phyloP scores from a whole-genome alignment of 2,797 vertebrate genomes.

The Emys orbicularis region DNA sequence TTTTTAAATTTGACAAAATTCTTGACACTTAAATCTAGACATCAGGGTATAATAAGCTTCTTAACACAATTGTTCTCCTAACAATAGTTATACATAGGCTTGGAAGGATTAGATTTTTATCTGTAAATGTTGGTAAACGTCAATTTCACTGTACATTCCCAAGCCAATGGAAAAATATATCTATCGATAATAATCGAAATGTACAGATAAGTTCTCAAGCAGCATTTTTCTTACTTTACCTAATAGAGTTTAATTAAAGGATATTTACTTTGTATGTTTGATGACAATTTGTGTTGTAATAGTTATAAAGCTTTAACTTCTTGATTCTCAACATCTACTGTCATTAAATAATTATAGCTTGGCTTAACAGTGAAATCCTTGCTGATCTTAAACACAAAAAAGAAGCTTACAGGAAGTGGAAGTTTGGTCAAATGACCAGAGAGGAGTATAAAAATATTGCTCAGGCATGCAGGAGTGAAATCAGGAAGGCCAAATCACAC shows the following conservation, averaged over 20 bases:
- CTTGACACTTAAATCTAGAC: conserved; percentile 29
- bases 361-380: too few species aligned
- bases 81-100: conserved; percentile 56
- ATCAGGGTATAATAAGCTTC: conserved; percentile 1
- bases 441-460: too few species aligned
- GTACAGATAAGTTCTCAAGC: background rate
- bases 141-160: background rate
- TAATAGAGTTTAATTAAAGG: background rate
- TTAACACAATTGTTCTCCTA: conserved; percentile 45
- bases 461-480: too few species aligned
- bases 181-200: background rate
- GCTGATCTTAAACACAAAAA: too few species aligned
- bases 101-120: background rate
- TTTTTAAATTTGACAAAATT: conserved; percentile 37
- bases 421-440: too few species aligned
- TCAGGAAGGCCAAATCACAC: too few species aligned
- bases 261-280: background rate
- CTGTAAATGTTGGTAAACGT: background rate
- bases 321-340: background rate
- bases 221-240: too few species aligned
- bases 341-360: background rate
- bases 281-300: background rate
- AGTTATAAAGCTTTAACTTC: background rate
- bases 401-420: too few species aligned
- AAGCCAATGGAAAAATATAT: background rate